Evolutionary conservation across 2,797 vertebrate genomes (phyloP), one percentile per base, ranked within the genome.

Genomic region (Odontamblyopus rebecca): DNA sequence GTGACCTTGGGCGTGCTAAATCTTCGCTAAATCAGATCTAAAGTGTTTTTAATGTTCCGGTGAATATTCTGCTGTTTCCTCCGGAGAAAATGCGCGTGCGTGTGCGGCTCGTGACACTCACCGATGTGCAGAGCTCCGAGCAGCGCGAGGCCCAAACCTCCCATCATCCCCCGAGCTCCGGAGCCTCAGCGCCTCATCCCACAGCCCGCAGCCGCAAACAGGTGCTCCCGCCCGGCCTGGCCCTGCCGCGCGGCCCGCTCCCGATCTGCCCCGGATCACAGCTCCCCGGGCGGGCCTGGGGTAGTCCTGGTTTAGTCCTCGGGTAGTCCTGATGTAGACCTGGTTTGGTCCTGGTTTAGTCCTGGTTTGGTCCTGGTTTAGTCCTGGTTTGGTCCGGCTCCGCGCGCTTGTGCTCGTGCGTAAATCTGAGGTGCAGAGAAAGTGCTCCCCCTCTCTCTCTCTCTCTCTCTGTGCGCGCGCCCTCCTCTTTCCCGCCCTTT

Each of bases 111-210:
- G 15, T 11, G 16, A 18, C 32, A 63, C 88, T 89, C 77, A 89
- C 88, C 84, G 59, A 84, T 64, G 62, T 89, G 89, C 0, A 90
- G 94, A 89, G 95, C 96, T 51, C 97, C 94, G 88, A 95, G 90
- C 91, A 98, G 93, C 85, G 94, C 94, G 92, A 96, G 93, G 69
- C 95, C 96, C 95, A 94, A 95, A 94, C 95, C 95, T 97, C 96
- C 96, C 96, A 97, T 97, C 94, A 93, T 97, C 95, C 89, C 93
- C 93, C 70, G 93, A 92, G 93, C 94, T 93, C 91, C 90, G 92
- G 92, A 44, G 41, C 41, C 41, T 89, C 93, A 92, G 93, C 94
- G 94, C 91, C 79, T 56, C 83, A 87, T 84, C 68, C 76, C 73
- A 69, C 77, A 61, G 70, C 38, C 69, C 73, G 70, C 48, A 18